Base-by-base conservation (phyloP, 2,888 invertebrate species). In the Pardosa pseudoannulata region DNA sequence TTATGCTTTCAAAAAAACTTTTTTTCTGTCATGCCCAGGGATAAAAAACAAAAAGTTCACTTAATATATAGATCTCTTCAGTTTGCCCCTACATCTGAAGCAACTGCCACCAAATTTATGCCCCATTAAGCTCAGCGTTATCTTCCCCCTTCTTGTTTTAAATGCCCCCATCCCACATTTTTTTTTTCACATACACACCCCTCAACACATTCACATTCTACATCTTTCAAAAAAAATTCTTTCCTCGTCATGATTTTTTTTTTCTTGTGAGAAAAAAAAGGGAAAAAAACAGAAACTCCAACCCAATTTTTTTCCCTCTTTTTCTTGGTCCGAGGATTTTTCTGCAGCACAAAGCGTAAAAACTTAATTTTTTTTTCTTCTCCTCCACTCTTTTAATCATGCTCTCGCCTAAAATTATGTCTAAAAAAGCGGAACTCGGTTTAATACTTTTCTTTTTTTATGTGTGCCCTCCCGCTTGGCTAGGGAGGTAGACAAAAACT, bases 321-420 rank as follows among this genome's bases (percentile, higher is more conserved):
- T 56, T 23, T 56, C 16, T n/a, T 56, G n/a, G 7, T 23, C 16
- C 19, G 9, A 46, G 41, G 16, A 46, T 46, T 46, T 46, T 46
- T 46, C 16, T 6, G 41, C 9, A 16, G 16, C 9, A 46, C 41
- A 46, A 46, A 46, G 41, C 6, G 16, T 1, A 13, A 46, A 46
- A 46, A 9, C 9, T 46, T 9, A 16, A 6, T 56, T 56, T 56
- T 56, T 56, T 56, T 56, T 23, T 11, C 1, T 23, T 11, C 56
- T 23, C 23, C 1, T 23, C 23, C 56, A 56, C 23, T 1, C 5
- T 56, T 3, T 56, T 56, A 56, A 56, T 56, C 23, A 56, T 56
- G 56, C 23, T 56, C 11, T 46, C 46, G 46, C 23, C 56, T 56
- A 56, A 56, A 56, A 56, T 56, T 56, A 56, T 56, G 23, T 6